A percentile compares a stretch with the other conserved stretches of the same genome.
Conservation (phyloP, 2,113 vertebrate genomes). For the Aptenodytes patagonicus region DNA sequence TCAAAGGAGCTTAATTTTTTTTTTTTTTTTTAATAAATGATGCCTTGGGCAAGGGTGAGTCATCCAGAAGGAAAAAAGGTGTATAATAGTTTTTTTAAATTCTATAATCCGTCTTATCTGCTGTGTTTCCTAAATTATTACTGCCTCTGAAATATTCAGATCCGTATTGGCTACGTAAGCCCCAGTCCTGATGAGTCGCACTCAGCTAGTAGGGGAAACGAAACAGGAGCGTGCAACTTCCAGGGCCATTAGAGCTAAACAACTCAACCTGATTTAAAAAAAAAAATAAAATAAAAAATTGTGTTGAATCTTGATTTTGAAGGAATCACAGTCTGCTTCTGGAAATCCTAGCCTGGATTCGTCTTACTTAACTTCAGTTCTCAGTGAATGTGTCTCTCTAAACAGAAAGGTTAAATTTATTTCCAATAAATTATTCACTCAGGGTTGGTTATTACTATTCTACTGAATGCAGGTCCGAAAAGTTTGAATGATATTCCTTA, state of each 20-base stretch:
- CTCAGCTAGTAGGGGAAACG: fast-evolving
- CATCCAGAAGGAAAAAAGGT: neutral
- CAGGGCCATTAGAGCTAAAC: neutral
- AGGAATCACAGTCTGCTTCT: neutral
- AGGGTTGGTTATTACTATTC: neutral
- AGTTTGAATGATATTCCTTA: neutral
- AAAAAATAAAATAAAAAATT: neutral
- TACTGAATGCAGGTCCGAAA: neutral
- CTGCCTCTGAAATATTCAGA: neutral
- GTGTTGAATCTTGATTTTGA: neutral
- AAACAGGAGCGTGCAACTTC: neutral
- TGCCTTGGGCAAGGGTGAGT: neutral
- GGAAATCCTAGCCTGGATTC: neutral
- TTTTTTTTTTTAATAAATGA: neutral
- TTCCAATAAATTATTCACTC: neutral
- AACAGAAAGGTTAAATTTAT: neutral
- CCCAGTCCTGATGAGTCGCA: neutral
- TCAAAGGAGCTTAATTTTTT: neutral
- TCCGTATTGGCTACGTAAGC: neutral
- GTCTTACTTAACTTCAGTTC: neutral
- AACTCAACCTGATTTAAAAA: neutral
- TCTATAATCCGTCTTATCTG: neutral
- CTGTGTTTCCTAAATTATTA: neutral
- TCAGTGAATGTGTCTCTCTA: neutral
- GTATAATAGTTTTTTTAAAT: neutral